Evolutionary conservation across 2,888 invertebrate species (phyloP).

Genomic region (Frankliniella intonsa): DNA sequence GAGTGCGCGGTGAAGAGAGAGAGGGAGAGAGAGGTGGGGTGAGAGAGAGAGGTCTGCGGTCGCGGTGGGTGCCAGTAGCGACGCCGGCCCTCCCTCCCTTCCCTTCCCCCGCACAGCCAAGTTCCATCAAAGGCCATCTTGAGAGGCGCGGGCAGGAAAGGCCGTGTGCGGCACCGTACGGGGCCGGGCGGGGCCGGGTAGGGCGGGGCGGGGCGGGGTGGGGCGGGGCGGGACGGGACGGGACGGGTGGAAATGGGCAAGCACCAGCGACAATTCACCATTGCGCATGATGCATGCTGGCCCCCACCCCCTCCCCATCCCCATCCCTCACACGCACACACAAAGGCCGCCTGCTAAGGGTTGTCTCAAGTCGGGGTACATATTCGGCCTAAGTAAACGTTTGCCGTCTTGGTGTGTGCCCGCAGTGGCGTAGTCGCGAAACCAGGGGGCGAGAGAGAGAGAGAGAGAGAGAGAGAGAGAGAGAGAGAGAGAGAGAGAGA

Average conservation of each 20-base stretch:
- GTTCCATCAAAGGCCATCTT: constrained; percentile 25
- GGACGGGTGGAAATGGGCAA: constrained; percentile 12
- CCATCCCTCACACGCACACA: constrained; percentile 15
- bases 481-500: too few relatives aligned
- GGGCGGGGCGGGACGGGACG: background rate
- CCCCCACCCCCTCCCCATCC: background rate
- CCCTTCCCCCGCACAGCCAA: background rate
- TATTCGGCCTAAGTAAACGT: constrained; percentile 26
- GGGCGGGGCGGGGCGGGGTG: background rate
- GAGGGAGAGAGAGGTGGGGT: background rate
- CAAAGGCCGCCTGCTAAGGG: background rate
- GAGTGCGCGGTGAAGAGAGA: background rate
- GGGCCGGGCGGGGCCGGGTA: background rate
- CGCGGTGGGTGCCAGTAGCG: constrained; percentile 7
- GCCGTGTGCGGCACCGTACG: background rate
- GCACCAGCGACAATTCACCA: constrained; percentile 20
- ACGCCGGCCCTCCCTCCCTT: background rate
- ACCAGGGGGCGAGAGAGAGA: too few relatives aligned
- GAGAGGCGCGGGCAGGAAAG: background rate
- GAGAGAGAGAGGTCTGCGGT: constrained; percentile 8
- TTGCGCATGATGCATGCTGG: constrained; percentile 8
- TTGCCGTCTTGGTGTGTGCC: constrained; percentile 22
- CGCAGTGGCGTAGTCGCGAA: background rate
- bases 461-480: too few relatives aligned
- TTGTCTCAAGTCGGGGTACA: constrained; percentile 20